Conservation (phyloP, 2,797 vertebrate species). For the Peromyscus eremicus region DNA sequence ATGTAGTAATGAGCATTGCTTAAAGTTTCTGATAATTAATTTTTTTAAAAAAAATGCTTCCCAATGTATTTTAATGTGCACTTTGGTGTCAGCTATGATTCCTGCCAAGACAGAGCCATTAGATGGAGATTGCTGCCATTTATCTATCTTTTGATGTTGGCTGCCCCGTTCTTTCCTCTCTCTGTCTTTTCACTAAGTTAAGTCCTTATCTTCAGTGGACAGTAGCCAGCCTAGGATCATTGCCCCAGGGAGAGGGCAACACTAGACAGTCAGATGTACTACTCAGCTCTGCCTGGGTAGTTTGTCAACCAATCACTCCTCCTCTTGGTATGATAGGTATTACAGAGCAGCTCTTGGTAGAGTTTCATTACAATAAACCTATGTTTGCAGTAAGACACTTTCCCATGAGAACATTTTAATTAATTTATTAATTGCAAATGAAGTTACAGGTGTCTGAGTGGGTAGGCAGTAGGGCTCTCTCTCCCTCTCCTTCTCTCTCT, state of each 20-base stretch:
- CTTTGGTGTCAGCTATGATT: not conserved
- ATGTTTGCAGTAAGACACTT: conserved; percentile 74
- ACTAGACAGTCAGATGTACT: not conserved
- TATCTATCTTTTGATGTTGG: not conserved
- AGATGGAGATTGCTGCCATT: not conserved
- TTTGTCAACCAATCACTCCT: conserved; percentile 37
- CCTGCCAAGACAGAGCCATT: not conserved
- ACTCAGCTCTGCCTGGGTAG: not conserved
- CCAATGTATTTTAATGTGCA: not conserved
- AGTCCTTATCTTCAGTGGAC: conserved; percentile 20
- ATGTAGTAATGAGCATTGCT: not conserved
- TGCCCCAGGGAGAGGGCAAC: not conserved
- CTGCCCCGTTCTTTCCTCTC: not conserved
- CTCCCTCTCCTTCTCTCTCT: too few species aligned
- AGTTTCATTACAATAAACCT: conserved; percentile 76
- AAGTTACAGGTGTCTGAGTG: conserved; percentile 74
- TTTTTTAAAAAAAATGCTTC: not conserved
- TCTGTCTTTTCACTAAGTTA: conserved; percentile 11
- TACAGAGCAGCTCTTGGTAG: not conserved
- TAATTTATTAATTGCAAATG: conserved; percentile 82
- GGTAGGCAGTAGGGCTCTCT: conserved; percentile 44
- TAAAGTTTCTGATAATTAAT: not conserved
- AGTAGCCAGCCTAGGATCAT: not conserved
- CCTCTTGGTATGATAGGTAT: conserved; percentile 32
- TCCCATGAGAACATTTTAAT: conserved; percentile 84